Evolutionary conservation across 2,797 vertebrate genomes (phyloP).

Genomic region (Malacoraja senta): DNA sequence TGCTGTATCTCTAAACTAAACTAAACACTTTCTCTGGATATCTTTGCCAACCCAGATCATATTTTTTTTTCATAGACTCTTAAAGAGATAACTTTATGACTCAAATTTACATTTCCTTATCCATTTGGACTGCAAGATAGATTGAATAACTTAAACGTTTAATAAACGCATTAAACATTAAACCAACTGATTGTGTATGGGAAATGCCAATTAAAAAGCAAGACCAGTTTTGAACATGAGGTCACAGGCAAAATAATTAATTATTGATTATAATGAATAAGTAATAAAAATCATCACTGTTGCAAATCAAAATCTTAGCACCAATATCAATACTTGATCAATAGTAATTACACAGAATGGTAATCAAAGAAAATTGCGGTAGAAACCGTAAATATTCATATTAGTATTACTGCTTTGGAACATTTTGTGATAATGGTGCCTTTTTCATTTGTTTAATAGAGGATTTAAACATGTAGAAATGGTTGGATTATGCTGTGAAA

Average conservation of each 20-base stretch:
- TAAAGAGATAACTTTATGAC: background rate
- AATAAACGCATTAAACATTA: background rate
- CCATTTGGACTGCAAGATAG: background rate
- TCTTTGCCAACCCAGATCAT: background rate
- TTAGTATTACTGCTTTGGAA: background rate
- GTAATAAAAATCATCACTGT: background rate
- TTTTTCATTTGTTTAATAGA: background rate
- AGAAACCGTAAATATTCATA: background rate
- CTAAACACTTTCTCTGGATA: too few relatives aligned
- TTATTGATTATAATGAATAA: background rate
- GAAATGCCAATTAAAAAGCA: background rate
- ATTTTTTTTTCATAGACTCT: background rate
- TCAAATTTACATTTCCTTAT: background rate
- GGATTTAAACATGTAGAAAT: background rate
- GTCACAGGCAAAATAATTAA: slow-evolving; percentile 5
- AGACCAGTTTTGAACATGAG: background rate
- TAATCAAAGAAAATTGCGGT: background rate
- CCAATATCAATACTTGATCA: background rate
- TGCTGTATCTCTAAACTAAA: too few relatives aligned
- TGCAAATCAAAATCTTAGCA: background rate
- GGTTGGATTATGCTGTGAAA: too few relatives aligned
- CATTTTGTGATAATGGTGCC: background rate
- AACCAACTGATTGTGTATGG: background rate
- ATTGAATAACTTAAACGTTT: background rate
- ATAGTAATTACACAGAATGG: slow-evolving; percentile 2